A percentile compares a stretch with the other conserved stretches of the same genome.
Conservation (phyloP, 2,113 vertebrate species). For the Coturnix japonica region DNA sequence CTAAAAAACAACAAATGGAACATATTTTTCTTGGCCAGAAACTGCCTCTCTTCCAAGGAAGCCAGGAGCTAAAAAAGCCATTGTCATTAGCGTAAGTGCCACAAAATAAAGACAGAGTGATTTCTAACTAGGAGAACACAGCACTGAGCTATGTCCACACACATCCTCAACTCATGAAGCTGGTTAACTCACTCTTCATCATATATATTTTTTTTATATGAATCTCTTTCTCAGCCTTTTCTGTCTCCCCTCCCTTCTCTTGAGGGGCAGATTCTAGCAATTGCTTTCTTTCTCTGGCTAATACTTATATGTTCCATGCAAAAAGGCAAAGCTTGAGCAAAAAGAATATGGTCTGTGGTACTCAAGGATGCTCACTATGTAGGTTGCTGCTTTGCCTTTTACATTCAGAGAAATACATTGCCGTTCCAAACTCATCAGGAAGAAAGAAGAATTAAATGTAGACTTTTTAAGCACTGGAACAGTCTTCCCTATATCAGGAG, state of each 20-base stretch:
- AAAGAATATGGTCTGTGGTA: background rate
- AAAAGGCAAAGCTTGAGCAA: background rate
- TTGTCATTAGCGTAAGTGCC: accelerated
- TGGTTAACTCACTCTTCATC: background rate
- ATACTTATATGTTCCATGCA: background rate
- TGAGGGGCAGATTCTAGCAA: background rate
- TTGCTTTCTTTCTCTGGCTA: background rate
- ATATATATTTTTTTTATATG: background rate
- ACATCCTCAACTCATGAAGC: background rate
- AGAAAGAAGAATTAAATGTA: background rate
- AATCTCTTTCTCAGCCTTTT: background rate
- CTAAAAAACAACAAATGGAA: background rate
- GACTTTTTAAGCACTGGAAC: background rate
- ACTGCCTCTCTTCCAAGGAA: background rate
- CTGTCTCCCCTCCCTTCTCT: background rate
- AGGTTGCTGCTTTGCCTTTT: background rate
- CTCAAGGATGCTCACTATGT: background rate
- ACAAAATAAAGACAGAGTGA: background rate
- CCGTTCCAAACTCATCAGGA: background rate
- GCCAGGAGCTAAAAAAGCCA: background rate
- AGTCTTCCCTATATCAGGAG: background rate
- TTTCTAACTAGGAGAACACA: background rate
- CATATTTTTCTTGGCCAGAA: background rate
- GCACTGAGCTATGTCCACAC: background rate
- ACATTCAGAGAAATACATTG: accelerated